phyloP scores from a whole-genome alignment of 1,140 invertebrate genomes.

The Stegodyphus dumicola region DNA sequence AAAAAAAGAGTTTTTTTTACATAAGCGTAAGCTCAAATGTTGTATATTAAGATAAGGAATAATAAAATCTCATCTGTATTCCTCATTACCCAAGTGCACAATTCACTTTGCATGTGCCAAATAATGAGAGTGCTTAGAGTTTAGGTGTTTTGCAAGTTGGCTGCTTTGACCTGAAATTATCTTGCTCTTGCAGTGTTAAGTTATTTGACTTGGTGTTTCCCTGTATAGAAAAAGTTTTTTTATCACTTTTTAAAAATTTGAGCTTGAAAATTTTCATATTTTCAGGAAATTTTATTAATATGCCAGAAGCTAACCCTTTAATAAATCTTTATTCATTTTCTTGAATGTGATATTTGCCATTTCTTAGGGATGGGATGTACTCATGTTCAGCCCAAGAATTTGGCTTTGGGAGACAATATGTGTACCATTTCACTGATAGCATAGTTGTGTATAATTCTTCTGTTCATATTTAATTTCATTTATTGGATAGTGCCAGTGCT shows the following conservation, averaged over 20 bases:
- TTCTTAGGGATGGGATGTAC: slow-evolving; percentile 46
- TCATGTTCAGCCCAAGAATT: neutral
- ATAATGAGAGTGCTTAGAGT: slow-evolving; percentile 29
- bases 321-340: slow-evolving; percentile 53
- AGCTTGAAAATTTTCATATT: slow-evolving; percentile 61
- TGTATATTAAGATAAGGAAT: slow-evolving; percentile 9
- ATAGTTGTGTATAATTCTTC: slow-evolving; percentile 45
- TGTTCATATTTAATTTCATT: slow-evolving; percentile 13
- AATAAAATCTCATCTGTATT: slow-evolving; percentile 27
- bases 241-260: slow-evolving; percentile 57
- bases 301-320: slow-evolving; percentile 54
- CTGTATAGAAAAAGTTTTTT: slow-evolving; percentile 57
- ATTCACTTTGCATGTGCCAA: slow-evolving; percentile 58
- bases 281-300: slow-evolving; percentile 57
- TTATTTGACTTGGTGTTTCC: slow-evolving; percentile 32
- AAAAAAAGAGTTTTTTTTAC: neutral
- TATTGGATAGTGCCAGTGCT: neutral
- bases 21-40: slow-evolving; percentile 52
- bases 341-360: slow-evolving; percentile 61
- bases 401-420: slow-evolving; percentile 27
- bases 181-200: slow-evolving; percentile 43
- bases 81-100: slow-evolving; percentile 47
- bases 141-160: slow-evolving; percentile 37
- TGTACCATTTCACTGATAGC: slow-evolving; percentile 42
- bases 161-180: slow-evolving; percentile 49